Evolutionary conservation across 2,888 invertebrate species (phyloP), one percentile per base, ranked within the genome.

Genomic region (Monochamus alternatus): DNA sequence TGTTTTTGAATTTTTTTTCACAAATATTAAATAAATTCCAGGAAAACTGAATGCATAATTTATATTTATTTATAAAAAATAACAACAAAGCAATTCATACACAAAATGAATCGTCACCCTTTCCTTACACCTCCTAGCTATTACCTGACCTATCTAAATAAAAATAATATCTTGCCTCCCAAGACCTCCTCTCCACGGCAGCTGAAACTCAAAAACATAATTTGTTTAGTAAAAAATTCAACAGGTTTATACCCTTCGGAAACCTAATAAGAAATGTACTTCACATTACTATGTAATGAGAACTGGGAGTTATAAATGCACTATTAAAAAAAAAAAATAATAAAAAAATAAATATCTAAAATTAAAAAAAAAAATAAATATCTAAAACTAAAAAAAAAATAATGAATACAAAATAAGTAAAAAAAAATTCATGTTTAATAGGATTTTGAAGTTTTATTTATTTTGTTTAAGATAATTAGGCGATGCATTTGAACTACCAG

Each of bases 151-250:
- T 64, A 64, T 66, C 58, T 69, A 65, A 52, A 60, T 67, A 64
- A 63, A 71, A 9, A 74, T 60, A 44, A 22, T 51, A 64, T 22
- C 70, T 64, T 55, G 51, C 59, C 63, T 10, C n/a, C 4, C 14
- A 3, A 9, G n/a, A 12, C 47, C 59, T 32, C 22, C 47, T 12
- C 8, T 32, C 14, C 12, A 8, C 14, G 58, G 38, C 55, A 60
- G 79, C 82, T 82, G 82, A 81, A 82, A 82, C 82, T 81, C 81
- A 82, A 82, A 81, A 78, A 78, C 67, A 68, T 67, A 68, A 75
- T 69, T 78, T 78, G 72, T 81, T 81, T 80, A 81, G 74, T 81
- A 76, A 68, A 58, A 70, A 63, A 70, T 70, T 60, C 10, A 63
- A 66, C 38, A 76, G 60, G 38, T 60, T 31, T 12, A 14, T 14